These are phyloP conservation scores for Mohoua ochrocephala DNA, from an alignment of 2,113 vertebrate genomes.

Conservation along the genomic window DNA sequence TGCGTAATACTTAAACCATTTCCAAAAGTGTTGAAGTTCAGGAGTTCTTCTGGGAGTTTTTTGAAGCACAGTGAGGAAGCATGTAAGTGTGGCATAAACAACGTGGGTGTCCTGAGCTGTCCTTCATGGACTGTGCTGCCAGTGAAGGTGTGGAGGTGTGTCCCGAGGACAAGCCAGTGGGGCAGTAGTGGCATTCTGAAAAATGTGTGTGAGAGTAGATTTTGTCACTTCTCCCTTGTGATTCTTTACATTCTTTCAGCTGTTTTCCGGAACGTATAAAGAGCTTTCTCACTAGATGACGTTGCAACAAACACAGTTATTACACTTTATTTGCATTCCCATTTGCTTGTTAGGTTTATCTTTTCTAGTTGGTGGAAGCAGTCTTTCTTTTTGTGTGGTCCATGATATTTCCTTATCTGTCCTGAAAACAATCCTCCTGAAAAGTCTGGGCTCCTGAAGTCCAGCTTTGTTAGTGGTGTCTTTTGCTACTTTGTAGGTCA, in stretches of 20 bases:
- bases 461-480: not conserved
- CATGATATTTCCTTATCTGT: not conserved
- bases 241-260: not conserved
- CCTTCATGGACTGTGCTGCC: not conserved
- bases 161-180: not conserved
- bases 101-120: not conserved
- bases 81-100: not conserved
- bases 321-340: constrained; percentile 28
- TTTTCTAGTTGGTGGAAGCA: not conserved
- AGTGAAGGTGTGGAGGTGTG: not conserved
- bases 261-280: not conserved
- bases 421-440: not conserved
- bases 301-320: not conserved
- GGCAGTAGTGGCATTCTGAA: not conserved
- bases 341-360: not conserved
- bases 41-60: not conserved
- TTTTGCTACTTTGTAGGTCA: not conserved
- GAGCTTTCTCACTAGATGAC: not conserved
- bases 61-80: not conserved
- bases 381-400: not conserved
- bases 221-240: not conserved
- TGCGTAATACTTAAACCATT: not conserved
- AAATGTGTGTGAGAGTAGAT: not conserved
- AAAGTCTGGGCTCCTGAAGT: not conserved
- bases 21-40: not conserved